These are phyloP conservation scores for Pimpla rufipes DNA, from an alignment of 2,888 invertebrate species.

Conservation along the genomic window DNA sequence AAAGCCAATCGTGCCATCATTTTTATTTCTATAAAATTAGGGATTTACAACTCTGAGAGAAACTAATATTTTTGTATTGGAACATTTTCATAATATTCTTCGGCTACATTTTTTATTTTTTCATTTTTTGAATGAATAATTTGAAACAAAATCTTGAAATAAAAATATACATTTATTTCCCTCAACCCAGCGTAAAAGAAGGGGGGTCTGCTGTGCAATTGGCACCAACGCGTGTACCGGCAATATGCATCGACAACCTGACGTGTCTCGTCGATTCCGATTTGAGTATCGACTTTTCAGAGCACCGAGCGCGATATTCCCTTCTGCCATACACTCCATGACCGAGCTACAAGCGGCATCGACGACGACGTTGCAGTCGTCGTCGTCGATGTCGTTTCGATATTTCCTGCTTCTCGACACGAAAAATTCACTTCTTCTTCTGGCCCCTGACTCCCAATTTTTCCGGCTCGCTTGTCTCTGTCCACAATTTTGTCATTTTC, in stretches of 20 bases:
- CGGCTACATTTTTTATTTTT: background rate
- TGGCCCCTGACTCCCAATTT: background rate
- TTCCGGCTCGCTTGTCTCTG: constrained; percentile 22
- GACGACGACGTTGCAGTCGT: background rate
- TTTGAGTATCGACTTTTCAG: constrained; percentile 25
- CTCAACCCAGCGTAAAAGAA: background rate
- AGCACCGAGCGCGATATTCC: constrained; percentile 15
- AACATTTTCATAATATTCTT: background rate
- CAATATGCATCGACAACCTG: constrained; percentile 1
- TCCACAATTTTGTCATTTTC: background rate
- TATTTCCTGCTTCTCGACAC: background rate
- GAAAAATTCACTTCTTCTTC: constrained; percentile 26
- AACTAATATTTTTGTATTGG: no score
- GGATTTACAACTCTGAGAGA: no score
- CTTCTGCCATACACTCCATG: background rate
- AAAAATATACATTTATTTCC: background rate
- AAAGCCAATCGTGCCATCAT: no score
- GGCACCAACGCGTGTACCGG: background rate
- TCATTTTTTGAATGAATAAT: no score
- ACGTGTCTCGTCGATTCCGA: constrained; percentile 32
- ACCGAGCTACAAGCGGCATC: background rate
- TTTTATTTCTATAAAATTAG: no score
- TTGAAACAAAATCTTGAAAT: background rate
- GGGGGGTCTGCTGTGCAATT: background rate
- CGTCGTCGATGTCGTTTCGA: constrained; percentile 1